Conservation (phyloP, 2,113 vertebrate species). For the Centropus unirufus region DNA sequence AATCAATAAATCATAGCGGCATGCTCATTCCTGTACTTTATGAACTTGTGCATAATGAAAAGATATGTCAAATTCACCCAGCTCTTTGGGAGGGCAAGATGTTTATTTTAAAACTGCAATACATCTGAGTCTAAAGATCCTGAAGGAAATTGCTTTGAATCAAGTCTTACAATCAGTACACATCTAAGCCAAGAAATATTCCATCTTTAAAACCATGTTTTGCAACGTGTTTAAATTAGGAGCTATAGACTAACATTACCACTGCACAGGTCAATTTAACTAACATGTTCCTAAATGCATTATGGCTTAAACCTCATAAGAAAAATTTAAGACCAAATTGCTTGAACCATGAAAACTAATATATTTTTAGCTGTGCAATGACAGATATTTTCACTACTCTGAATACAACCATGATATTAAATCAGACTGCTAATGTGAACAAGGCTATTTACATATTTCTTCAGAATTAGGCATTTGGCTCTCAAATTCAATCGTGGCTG, state of each 20-base stretch:
- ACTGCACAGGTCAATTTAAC: neutral
- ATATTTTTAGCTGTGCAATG: neutral
- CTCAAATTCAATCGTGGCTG: neutral
- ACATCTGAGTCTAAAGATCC: neutral
- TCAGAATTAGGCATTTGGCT: neutral
- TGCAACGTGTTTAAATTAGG: neutral
- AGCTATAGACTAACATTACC: neutral
- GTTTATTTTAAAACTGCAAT: neutral
- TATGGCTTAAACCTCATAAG: neutral
- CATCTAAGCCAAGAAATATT: neutral
- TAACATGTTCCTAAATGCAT: neutral
- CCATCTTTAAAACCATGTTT: neutral
- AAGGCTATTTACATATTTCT: conserved; percentile 4
- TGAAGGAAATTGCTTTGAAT: neutral
- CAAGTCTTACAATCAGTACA: neutral
- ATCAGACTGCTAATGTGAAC: neutral
- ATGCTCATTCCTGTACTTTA: neutral
- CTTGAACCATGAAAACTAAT: neutral
- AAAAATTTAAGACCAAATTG: neutral
- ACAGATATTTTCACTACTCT: neutral
- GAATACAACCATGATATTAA: neutral
- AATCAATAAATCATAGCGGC: neutral
- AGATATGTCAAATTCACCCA: neutral
- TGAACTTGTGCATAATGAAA: neutral
- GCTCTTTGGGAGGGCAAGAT: neutral